A percentile compares a stretch with the other conserved stretches of the same genome.
Evolutionary conservation across 2,113 vertebrate species (phyloP).

Genomic region (Oncorhynchus kisutch): DNA sequence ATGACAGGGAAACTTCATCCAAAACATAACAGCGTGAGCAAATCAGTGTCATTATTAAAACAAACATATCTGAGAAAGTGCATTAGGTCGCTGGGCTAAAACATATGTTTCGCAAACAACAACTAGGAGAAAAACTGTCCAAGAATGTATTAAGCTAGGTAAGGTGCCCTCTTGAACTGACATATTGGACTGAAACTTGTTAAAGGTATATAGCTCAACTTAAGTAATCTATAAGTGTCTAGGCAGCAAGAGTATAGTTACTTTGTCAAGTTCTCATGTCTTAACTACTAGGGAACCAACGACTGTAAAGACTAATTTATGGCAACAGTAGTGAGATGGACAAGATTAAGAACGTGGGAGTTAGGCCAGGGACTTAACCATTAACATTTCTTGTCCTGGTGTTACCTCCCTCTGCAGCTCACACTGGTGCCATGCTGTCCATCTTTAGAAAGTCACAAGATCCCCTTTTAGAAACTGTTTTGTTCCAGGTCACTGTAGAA

Average conservation of each 20-base stretch:
- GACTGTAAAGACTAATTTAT: neutral
- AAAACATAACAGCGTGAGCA: neutral
- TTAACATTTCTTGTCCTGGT: conserved; percentile 48
- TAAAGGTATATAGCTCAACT: neutral
- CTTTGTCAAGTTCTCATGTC: neutral
- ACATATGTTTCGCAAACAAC: conserved; percentile 50
- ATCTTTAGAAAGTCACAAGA: neutral
- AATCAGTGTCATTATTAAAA: too few relatives aligned
- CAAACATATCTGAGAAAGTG: neutral
- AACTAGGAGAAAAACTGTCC: conserved; percentile 36
- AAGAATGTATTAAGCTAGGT: conserved; percentile 54
- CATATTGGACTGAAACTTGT: conserved; percentile 46
- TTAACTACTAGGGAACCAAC: neutral
- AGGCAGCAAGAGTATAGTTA: neutral
- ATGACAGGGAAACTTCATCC: conserved; percentile 1
- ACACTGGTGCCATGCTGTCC: conserved; percentile 10
- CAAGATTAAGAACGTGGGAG: conserved; percentile 45
- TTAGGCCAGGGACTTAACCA: conserved; percentile 38
- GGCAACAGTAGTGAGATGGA: conserved; percentile 6
- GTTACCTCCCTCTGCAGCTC: neutral
- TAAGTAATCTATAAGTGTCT: neutral
- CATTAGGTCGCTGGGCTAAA: conserved; percentile 29
- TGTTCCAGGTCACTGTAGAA: neutral
- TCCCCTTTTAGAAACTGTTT: neutral
- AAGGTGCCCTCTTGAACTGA: conserved; percentile 39